phyloP scores from a whole-genome alignment of 2,888 invertebrate genomes.

The Noctua fimbriata region DNA sequence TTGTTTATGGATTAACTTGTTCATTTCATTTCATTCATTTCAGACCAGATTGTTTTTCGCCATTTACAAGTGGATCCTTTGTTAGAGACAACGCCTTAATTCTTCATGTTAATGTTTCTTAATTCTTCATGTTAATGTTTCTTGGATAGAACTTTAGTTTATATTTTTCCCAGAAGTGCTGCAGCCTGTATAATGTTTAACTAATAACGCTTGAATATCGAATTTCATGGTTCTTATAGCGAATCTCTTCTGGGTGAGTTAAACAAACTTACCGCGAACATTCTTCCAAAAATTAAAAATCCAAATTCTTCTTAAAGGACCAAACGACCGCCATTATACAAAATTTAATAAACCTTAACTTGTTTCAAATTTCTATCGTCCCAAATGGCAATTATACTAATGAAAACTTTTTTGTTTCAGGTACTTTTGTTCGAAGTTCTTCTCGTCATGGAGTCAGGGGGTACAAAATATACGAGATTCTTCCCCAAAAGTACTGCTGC shows the following conservation, averaged over 20 bases:
- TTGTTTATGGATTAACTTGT: background rate
- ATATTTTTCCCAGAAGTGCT: background rate
- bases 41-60: background rate
- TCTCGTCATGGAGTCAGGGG: constrained; percentile 40
- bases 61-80: background rate
- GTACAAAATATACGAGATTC: constrained; percentile 41
- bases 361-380: constrained; percentile 48
- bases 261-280: background rate
- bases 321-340: constrained; percentile 28
- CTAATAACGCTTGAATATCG: background rate
- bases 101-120: background rate
- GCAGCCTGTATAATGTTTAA: background rate
- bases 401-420: constrained; percentile 66
- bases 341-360: constrained; percentile 56
- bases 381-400: constrained; percentile 60
- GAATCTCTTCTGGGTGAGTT: background rate
- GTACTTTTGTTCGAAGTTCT: constrained; percentile 57
- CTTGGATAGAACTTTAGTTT: background rate
- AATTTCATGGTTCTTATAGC: background rate
- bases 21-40: no score
- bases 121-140: background rate
- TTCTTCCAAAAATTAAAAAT: constrained; percentile 1
- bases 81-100: background rate
- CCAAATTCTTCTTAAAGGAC: background rate
- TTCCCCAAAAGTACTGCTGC: constrained; percentile 44